Conservation (phyloP, 2,797 vertebrate genomes). For the Oryzias sinensis region DNA sequence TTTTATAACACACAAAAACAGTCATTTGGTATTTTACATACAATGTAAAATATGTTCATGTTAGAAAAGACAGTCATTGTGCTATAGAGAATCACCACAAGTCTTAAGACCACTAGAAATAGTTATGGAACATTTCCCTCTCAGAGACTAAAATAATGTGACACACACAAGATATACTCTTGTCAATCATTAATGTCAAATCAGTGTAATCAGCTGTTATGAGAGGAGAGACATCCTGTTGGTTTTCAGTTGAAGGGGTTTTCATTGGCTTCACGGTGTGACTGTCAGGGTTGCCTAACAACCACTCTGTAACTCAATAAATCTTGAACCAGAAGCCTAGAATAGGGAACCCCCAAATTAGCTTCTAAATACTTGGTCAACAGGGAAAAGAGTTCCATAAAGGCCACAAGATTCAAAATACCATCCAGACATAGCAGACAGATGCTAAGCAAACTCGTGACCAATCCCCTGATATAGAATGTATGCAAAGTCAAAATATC, state of each 20-base stretch:
- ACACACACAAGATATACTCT: conserved; percentile 18
- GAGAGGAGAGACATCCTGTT: conserved; percentile 25
- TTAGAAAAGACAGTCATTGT: too few species aligned
- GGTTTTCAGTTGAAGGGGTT: conserved; percentile 36
- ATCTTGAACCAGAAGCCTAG: conserved; percentile 27
- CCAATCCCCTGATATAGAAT: conserved; percentile 10
- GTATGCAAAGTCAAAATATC: conserved; percentile 3
- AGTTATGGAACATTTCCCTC: neutral
- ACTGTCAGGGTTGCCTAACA: conserved; percentile 45
- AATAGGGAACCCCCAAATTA: conserved; percentile 57
- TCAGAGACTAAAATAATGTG: conserved; percentile 11
- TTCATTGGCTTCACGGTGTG: conserved; percentile 23
- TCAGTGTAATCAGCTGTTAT: conserved; percentile 15
- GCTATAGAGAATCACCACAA: neutral
- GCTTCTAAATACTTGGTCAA: conserved; percentile 18
- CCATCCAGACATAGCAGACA: conserved; percentile 25
- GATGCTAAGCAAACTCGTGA: conserved; percentile 4
- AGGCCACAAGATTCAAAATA: conserved; percentile 38
- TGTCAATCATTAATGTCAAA: too few species aligned
- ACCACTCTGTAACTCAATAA: conserved; percentile 39
- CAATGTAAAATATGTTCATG: too few species aligned
- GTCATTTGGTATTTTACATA: too few species aligned
- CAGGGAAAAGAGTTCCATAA: conserved; percentile 35
- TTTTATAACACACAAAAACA: too few species aligned
- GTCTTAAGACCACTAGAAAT: neutral